Base-by-base conservation (phyloP, 2,113 vertebrate species). In the Geococcyx californianus region DNA sequence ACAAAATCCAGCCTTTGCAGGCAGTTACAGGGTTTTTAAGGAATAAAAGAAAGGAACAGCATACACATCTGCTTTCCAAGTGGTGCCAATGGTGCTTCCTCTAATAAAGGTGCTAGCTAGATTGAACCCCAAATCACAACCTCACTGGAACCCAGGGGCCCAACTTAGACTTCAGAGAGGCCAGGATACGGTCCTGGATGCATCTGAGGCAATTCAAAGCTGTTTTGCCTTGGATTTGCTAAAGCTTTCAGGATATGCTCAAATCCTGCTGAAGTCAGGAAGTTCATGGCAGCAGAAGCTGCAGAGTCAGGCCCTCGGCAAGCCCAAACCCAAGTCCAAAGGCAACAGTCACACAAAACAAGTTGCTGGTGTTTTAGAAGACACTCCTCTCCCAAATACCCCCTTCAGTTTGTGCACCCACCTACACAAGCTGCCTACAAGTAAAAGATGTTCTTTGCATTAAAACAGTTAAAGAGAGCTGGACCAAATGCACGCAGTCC, bases 171-270 rank as follows among this genome's bases (percentile, higher is more conserved):
- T 23, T 16, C 15, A 10, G 38, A 16, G n/a, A 16, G 58, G 26
- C 31, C 6, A 31, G 73, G 44, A 33, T 6, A 38, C 26, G 51
- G 68, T 62, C 45, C 49, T 51, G 49, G 49, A 23, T 51, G 49
- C 31, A 9, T 17, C 58, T 0, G 1, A 4, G 5, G 31, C n/a
- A n/a, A 6, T 34, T 45, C 6, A 18, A 58, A 31, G 42, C 36
- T 16, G 69, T 13, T 75, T 58, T 23, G 31, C 36, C 38, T 7
- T 8, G 2, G 20, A 28, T 6, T 15, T 5, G 28, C n/a, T 33
- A 38, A 42, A 73, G 55, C 6, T 0, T 11, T 28, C 2, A 34
- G 42, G 47, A 18, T 2, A 5, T 0, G 3, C 69, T 59, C 60
- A 31, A 54, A 63, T 19, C 40, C 52, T 4, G 9, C 47, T 20